Evolutionary conservation across 2,113 vertebrate species (phyloP).

Genomic region (Dipodomys ordii): DNA sequence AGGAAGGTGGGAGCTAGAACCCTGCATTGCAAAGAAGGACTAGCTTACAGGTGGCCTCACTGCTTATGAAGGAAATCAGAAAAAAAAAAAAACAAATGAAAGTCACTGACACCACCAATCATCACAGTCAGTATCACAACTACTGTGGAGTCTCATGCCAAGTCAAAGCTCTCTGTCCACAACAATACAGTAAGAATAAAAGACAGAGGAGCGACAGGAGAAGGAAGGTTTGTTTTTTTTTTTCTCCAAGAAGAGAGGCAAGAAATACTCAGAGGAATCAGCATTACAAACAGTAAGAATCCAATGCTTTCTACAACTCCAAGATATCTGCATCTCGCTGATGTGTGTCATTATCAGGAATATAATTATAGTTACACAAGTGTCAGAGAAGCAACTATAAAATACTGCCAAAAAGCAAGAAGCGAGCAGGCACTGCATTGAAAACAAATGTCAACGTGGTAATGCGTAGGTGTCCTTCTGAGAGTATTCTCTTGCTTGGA

Average conservation of each 20-base stretch:
- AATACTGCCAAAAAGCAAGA: neutral
- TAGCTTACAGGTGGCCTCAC: neutral
- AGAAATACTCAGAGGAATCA: neutral
- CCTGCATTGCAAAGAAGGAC: neutral
- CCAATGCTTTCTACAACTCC: neutral
- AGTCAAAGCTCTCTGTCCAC: neutral
- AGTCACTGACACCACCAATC: neutral
- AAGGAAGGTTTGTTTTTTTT: too few relatives aligned
- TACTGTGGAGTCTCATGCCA: neutral
- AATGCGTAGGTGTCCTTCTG: fast-evolving
- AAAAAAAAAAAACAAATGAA: neutral
- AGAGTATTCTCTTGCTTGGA: neutral
- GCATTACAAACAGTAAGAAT: neutral
- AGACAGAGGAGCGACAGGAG: too few relatives aligned
- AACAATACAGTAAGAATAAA: neutral
- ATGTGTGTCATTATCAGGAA: neutral
- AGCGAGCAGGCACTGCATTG: fast-evolving
- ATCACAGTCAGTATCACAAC: neutral
- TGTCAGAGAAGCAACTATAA: neutral
- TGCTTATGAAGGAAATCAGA: neutral
- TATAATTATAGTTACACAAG: neutral
- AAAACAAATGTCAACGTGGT: neutral
- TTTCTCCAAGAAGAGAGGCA: neutral
- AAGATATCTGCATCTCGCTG: neutral
- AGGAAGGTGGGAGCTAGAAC: neutral